Percentiles rank a stretch among this genome's conserved stretches.
Conservation (phyloP, 2,113 vertebrate genomes). For the Gorsachius goisagi region DNA sequence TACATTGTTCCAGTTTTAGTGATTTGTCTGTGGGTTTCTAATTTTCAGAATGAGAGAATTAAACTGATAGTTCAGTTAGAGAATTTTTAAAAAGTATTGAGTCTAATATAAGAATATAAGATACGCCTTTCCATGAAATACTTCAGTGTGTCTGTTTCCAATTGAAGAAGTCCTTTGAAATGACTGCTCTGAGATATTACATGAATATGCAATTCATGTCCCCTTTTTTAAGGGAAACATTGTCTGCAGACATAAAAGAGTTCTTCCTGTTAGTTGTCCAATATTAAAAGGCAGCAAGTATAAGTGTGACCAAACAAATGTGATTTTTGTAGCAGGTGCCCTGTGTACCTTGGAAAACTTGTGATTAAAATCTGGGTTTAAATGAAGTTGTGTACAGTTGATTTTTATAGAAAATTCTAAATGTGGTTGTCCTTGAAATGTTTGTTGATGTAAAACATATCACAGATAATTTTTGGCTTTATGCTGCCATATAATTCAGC, state of each 20-base stretch:
- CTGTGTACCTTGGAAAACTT: not conserved
- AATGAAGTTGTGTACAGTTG: not conserved
- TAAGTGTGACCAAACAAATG: not conserved
- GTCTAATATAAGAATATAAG: not conserved
- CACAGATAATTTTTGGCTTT: not conserved
- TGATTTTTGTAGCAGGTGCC: not conserved
- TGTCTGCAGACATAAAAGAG: not conserved
- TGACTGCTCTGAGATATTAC: not conserved
- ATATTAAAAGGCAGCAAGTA: not conserved
- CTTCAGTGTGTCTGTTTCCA: conserved; percentile 34
- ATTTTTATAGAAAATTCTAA: not conserved
- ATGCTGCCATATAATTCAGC: not conserved
- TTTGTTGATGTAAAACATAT: not conserved
- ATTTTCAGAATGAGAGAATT: not conserved
- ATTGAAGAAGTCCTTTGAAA: conserved; percentile 27
- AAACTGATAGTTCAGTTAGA: not conserved
- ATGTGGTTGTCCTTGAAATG: not conserved
- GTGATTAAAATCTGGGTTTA: not conserved
- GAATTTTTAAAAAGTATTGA: not conserved
- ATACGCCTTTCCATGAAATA: not conserved
- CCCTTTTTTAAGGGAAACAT: not conserved
- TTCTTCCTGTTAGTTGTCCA: not conserved
- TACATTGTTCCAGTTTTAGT: not conserved
- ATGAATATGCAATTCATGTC: not conserved
- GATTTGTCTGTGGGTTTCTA: not conserved